A percentile compares a stretch with the other conserved stretches of the same genome.
These are phyloP conservation scores for Podocnemis expansa DNA, from an alignment of 2,113 vertebrate species.

Conservation along the genomic window DNA sequence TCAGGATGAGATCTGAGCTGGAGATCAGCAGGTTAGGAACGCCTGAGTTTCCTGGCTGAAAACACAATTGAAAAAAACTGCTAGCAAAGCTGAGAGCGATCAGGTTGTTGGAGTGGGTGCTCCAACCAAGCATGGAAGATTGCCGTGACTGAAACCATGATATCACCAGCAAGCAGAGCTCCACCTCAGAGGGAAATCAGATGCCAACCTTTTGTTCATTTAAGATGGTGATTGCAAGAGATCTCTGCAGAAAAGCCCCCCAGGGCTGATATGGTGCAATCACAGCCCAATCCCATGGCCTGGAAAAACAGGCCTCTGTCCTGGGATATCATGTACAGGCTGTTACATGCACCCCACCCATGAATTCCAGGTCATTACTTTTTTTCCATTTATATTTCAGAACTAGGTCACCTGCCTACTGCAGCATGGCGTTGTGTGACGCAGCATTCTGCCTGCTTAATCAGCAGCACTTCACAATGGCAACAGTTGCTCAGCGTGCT, in stretches of 20 bases:
- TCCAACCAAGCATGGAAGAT: neutral
- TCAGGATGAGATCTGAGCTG: neutral
- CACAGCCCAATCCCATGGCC: neutral
- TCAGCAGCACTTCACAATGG: neutral
- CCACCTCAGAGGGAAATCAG: neutral
- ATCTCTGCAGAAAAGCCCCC: neutral
- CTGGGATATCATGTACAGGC: constrained; percentile 24
- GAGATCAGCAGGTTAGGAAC: accelerated
- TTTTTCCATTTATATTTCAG: neutral
- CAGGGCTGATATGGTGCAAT: neutral
- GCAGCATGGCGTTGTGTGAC: neutral
- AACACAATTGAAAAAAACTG: neutral
- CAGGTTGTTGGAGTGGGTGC: neutral
- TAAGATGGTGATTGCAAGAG: constrained; percentile 2
- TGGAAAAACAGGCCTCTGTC: constrained; percentile 17
- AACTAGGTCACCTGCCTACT: neutral
- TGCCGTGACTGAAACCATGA: neutral
- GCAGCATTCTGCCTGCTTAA: neutral
- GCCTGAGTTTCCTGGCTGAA: neutral
- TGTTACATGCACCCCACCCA: neutral
- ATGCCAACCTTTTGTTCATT: neutral
- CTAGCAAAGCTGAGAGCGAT: neutral
- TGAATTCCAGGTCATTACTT: constrained; percentile 38
- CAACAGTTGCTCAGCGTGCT: neutral
- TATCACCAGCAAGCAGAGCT: neutral